Percentiles rank a stretch among this genome's conserved stretches.
phyloP scores from a whole-genome alignment of 2,888 invertebrate species.

The Gisinianus flammeolus region DNA sequence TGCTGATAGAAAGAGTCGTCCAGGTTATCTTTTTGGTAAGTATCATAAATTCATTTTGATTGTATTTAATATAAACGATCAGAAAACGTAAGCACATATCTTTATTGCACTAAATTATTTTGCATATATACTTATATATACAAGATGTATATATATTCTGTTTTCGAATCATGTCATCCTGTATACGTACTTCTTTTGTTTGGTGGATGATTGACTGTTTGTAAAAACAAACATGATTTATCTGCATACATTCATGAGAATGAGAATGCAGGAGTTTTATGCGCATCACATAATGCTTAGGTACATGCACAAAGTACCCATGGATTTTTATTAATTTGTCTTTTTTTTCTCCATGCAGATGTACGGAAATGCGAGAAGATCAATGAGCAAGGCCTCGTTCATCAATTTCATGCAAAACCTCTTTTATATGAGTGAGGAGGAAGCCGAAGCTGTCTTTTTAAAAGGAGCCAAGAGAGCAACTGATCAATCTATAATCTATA shows the following conservation, averaged over 20 bases:
- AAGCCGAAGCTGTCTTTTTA: constrained; percentile 30
- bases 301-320: too few species aligned
- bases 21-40: constrained; percentile 45
- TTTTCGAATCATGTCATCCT: too few species aligned
- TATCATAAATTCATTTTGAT: not conserved
- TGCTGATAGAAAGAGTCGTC: constrained; percentile 43
- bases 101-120: not conserved
- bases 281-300: too few species aligned
- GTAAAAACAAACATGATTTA: not conserved
- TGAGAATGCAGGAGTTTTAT: too few species aligned
- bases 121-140: too few species aligned
- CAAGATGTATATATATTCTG: too few species aligned
- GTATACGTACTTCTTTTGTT: not conserved
- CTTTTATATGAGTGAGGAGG: constrained; percentile 38
- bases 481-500: constrained; percentile 18
- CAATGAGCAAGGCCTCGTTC: constrained; percentile 47
- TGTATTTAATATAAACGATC: not conserved
- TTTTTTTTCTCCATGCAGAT: constrained; percentile 46
- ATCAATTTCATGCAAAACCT: constrained; percentile 37
- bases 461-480: constrained; percentile 25
- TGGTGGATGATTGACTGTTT: not conserved
- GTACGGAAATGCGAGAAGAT: constrained; percentile 42
- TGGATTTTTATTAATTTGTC: too few species aligned
- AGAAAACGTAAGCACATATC: not conserved
- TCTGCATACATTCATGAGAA: too few species aligned